Evolutionary conservation across 2,797 vertebrate genomes (phyloP).

Genomic region (Sarcophilus harrisii): DNA sequence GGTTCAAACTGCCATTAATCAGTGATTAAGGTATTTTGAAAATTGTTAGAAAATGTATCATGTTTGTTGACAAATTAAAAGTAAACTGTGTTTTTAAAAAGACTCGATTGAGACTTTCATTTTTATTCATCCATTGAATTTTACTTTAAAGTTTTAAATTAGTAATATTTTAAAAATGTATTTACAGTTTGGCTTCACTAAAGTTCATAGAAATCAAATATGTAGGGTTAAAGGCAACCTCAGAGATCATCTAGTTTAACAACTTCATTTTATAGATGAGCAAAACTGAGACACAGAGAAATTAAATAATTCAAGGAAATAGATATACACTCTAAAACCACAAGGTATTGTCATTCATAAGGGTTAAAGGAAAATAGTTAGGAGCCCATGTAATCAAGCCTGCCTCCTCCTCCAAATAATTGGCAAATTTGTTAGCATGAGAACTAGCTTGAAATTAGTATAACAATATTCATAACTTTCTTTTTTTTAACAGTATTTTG

Average conservation of each 20-base stretch:
- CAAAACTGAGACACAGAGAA: neutral
- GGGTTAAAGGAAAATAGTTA: neutral
- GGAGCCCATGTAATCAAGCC: no score
- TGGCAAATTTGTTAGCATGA: neutral
- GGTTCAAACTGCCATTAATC: slow-evolving; percentile 24
- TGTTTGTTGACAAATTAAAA: slow-evolving; percentile 42
- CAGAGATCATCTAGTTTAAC: neutral
- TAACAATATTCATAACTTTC: neutral
- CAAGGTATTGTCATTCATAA: neutral
- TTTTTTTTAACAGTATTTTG: neutral
- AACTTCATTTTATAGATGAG: neutral
- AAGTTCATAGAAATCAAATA: neutral
- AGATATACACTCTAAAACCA: neutral
- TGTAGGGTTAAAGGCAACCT: neutral
- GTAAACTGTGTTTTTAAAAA: neutral
- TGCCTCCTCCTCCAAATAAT: neutral
- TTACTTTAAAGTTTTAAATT: slow-evolving; percentile 37
- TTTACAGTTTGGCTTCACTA: slow-evolving; percentile 31
- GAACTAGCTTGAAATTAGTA: neutral
- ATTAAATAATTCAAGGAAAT: neutral
- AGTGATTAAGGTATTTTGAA: slow-evolving; percentile 5
- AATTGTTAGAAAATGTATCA: slow-evolving; percentile 10
- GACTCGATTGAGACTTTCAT: neutral
- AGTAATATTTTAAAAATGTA: slow-evolving; percentile 37
- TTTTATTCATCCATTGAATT: slow-evolving; percentile 11